Conservation (phyloP, 2,797 vertebrate species). For the Xenopus petersii region DNA sequence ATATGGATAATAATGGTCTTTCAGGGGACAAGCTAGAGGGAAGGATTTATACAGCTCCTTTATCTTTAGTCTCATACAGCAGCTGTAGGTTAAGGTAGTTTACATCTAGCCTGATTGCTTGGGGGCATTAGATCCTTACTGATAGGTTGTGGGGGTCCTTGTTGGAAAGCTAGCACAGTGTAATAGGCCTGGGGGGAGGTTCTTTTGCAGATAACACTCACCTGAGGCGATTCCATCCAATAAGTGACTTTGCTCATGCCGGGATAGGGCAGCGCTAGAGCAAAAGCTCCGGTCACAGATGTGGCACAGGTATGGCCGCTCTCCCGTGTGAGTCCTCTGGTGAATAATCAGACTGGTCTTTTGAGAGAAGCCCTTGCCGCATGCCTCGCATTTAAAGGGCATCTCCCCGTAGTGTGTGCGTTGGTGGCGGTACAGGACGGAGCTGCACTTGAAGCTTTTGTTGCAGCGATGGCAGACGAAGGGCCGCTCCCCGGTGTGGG, state of each 20-base stretch:
- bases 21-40: no score
- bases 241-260: constrained; percentile 12
- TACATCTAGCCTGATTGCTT: no score
- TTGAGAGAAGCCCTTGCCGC: background rate
- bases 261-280: constrained; percentile 10
- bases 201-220: background rate
- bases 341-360: constrained; percentile 8
- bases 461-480: constrained; percentile 5
- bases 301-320: constrained; percentile 10
- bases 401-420: background rate
- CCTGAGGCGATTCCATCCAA: background rate
- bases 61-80: no score
- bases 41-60: no score
- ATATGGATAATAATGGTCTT: no score
- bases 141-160: no score
- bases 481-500: constrained; percentile 1
- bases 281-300: constrained; percentile 11
- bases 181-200: no score
- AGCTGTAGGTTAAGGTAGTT: no score
- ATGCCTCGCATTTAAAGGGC: background rate
- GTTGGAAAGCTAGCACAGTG: no score
- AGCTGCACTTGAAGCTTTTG: constrained; percentile 7
- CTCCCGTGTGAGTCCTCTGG: constrained; percentile 1
- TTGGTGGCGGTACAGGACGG: constrained; percentile 6
- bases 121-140: no score